These are phyloP conservation scores for Dasypogon diadema DNA, from an alignment of 2,888 invertebrate species.

Conservation along the genomic window DNA sequence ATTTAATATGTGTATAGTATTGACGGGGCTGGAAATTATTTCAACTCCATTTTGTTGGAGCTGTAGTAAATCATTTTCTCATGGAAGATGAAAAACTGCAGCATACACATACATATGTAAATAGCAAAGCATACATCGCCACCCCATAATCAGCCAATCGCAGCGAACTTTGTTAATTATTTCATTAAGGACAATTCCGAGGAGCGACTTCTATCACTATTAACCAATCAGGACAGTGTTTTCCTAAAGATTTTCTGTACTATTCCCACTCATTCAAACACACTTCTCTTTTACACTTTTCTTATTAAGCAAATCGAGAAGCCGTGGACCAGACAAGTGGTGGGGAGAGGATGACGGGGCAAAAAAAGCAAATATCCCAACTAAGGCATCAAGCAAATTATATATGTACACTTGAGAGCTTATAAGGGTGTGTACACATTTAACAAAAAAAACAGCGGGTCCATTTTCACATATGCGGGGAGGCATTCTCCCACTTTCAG, in stretches of 20 bases:
- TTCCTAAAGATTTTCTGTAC: conserved; percentile 7
- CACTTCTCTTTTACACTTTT: conserved; percentile 22
- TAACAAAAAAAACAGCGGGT: background rate
- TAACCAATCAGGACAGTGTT: conserved; percentile 33
- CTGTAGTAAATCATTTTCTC: too few species aligned
- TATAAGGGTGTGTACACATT: conserved; percentile 15
- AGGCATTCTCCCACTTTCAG: too few species aligned
- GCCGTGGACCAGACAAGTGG: background rate
- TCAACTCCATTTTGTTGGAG: too few species aligned
- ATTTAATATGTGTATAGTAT: too few species aligned
- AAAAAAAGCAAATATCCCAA: conserved; percentile 16
- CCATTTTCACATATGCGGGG: background rate
- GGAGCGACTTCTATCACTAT: background rate
- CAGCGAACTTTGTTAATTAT: conserved; percentile 21
- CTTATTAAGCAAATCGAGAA: background rate
- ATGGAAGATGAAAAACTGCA: too few species aligned
- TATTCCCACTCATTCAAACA: conserved; percentile 13
- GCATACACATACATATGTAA: too few species aligned
- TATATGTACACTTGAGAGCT: conserved; percentile 14
- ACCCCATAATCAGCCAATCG: conserved; percentile 11
- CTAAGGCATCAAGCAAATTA: conserved; percentile 25
- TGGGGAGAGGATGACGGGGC: background rate
- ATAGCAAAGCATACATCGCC: too few species aligned
- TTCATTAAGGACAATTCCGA: conserved; percentile 20
- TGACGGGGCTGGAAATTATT: too few species aligned